Conservation (phyloP, 2,797 vertebrate genomes). For the Coregonus ussuriensis region DNA sequence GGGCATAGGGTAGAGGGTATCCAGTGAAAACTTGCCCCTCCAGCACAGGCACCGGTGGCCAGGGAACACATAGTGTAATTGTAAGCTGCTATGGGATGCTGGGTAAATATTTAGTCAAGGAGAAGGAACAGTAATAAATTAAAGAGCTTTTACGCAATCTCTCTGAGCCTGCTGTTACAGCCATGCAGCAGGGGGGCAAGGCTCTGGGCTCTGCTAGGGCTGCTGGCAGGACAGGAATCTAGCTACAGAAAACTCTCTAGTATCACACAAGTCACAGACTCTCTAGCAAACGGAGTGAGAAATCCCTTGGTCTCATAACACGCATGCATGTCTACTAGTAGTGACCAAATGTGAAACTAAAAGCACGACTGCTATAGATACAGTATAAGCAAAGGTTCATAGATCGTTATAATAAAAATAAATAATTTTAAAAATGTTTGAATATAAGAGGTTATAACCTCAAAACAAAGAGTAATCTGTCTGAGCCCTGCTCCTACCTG, state of each 20-base stretch:
- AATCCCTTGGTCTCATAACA: not conserved
- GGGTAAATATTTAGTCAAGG: constrained; percentile 82
- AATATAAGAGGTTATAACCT: too few species aligned
- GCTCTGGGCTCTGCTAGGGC: not conserved
- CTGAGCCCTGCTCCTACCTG: constrained; percentile 55
- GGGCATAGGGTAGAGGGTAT: constrained; percentile 47
- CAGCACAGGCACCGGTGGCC: constrained; percentile 61
- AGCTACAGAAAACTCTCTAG: constrained; percentile 2
- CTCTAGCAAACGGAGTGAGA: constrained; percentile 21
- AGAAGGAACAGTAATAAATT: constrained; percentile 77
- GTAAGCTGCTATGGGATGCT: constrained; percentile 73
- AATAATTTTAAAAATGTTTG: too few species aligned
- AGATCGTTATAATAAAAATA: not conserved
- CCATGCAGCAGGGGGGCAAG: not conserved
- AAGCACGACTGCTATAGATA: not conserved
- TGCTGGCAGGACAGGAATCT: not conserved
- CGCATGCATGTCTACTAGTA: not conserved
- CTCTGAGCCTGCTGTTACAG: constrained; percentile 39
- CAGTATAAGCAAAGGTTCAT: not conserved
- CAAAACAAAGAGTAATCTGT: constrained; percentile 32
- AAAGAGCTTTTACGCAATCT: constrained; percentile 61
- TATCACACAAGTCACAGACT: constrained; percentile 25
- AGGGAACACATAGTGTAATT: constrained; percentile 68
- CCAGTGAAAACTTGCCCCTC: constrained; percentile 58
- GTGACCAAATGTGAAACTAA: not conserved